Evolutionary conservation across 1,140 invertebrate species (phyloP).

Genomic region (Brachionus asplanchnoidis): DNA sequence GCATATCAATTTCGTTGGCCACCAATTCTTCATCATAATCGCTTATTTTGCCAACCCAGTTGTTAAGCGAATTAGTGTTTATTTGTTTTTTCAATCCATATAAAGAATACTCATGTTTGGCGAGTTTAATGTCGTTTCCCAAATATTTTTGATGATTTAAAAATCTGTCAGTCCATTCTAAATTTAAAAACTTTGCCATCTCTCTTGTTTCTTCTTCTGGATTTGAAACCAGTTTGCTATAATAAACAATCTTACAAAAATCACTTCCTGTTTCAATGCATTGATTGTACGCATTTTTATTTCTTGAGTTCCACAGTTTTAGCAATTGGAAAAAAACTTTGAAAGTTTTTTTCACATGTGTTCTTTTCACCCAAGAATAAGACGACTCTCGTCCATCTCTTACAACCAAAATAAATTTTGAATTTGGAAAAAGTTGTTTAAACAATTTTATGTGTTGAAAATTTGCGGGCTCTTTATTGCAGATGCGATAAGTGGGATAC

Average conservation of each 20-base stretch:
- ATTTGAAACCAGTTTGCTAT: neutral
- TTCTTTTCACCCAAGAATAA: neutral
- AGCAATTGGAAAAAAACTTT: neutral
- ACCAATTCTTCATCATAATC: neutral
- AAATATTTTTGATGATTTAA: slow-evolving; percentile 11
- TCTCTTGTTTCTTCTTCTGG: neutral
- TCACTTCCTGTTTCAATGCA: neutral
- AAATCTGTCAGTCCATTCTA: neutral
- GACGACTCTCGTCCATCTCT: neutral
- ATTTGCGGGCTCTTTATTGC: slow-evolving; percentile 2
- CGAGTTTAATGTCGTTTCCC: neutral
- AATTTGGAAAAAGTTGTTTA: neutral
- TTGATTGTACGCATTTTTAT: neutral
- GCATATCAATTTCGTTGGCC: neutral
- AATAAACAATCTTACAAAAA: neutral
- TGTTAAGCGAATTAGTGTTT: neutral
- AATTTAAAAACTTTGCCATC: neutral
- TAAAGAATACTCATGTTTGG: neutral
- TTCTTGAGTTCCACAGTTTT: neutral
- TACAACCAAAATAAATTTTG: slow-evolving; percentile 11
- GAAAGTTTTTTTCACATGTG: neutral
- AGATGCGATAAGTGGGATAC: neutral
- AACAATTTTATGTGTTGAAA: neutral
- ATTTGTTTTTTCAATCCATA: neutral
- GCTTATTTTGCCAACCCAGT: neutral